Conservation (phyloP, 92 coral and sea anemone genomes). For the Heteractis magnifica region DNA sequence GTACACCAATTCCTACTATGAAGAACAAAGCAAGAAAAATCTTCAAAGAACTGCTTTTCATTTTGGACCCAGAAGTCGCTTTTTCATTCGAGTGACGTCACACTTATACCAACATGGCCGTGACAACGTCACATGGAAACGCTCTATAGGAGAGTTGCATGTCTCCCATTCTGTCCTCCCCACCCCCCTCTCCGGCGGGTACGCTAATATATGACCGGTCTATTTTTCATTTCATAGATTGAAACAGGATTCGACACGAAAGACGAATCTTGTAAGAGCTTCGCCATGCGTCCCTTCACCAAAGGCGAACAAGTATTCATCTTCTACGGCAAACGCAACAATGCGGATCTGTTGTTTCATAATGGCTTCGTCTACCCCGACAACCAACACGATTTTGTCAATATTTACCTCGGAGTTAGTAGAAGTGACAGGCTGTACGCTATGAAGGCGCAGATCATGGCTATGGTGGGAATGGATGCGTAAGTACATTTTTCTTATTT, state of each 20-base stretch:
- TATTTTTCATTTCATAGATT: constrained; percentile 45
- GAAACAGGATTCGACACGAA: constrained; percentile 85
- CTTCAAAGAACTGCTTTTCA: too few species aligned
- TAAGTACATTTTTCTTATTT: constrained; percentile 39
- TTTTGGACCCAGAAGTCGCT: too few species aligned
- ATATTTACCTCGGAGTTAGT: constrained; percentile 87
- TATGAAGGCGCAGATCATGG: constrained; percentile 75
- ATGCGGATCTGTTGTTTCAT: constrained; percentile 85
- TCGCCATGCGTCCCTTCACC: constrained; percentile 64
- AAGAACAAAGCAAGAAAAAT: too few species aligned
- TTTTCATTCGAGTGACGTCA: too few species aligned
- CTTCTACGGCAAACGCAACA: constrained; percentile 92
- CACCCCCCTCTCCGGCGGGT: not conserved
- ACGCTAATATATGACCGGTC: not conserved
- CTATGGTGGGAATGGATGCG: constrained; percentile 68
- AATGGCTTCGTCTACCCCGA: constrained; percentile 88
- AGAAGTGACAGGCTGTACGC: constrained; percentile 81
- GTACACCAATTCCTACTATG: too few species aligned
- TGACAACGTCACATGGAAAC: too few species aligned
- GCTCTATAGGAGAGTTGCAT: too few species aligned
- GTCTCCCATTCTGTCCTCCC: not conserved
- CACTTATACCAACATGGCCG: too few species aligned
- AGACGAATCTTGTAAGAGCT: constrained; percentile 71
- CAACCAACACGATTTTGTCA: constrained; percentile 71
- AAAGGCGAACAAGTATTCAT: constrained; percentile 92